A percentile compares a stretch with the other conserved stretches of the same genome.
These are phyloP conservation scores for Diarsia dahlii DNA, from an alignment of 2,888 invertebrate species.

Conservation along the genomic window DNA sequence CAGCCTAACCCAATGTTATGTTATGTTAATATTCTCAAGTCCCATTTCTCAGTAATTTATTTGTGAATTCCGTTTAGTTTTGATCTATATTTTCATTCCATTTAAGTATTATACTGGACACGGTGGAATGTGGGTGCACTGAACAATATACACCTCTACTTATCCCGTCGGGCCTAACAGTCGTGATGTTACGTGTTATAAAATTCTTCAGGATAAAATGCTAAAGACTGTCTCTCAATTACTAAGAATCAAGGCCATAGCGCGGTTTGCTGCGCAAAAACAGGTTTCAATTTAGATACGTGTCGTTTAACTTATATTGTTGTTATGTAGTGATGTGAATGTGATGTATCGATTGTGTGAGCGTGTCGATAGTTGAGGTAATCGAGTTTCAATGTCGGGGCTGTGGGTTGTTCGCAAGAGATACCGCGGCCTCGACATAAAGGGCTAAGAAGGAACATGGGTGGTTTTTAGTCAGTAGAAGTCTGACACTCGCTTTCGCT, in stretches of 20 bases:
- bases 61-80: too few relatives aligned
- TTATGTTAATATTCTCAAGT: too few relatives aligned
- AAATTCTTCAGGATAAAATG: conserved; percentile 36
- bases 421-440: too few relatives aligned
- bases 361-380: not conserved
- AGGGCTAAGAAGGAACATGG: too few relatives aligned
- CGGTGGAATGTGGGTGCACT: not conserved
- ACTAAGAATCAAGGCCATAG: conserved; percentile 52
- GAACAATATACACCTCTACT: not conserved
- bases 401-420: too few relatives aligned
- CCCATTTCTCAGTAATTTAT: too few relatives aligned
- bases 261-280: conserved; percentile 73
- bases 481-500: too few relatives aligned
- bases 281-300: conserved; percentile 73
- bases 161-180: rapidly evolving
- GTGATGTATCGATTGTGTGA: conserved; percentile 50
- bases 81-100: too few relatives aligned
- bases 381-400: too few relatives aligned
- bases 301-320: conserved; percentile 70
- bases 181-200: conserved; percentile 6
- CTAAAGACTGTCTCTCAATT: conserved; percentile 52
- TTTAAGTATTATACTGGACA: too few relatives aligned
- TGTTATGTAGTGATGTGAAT: conserved; percentile 66
- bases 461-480: too few relatives aligned
- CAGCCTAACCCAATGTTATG: too few relatives aligned